A percentile compares a stretch with the other conserved stretches of the same genome.
Evolutionary conservation across 2,113 vertebrate genomes (phyloP).

Genomic region (Elachura formosa): DNA sequence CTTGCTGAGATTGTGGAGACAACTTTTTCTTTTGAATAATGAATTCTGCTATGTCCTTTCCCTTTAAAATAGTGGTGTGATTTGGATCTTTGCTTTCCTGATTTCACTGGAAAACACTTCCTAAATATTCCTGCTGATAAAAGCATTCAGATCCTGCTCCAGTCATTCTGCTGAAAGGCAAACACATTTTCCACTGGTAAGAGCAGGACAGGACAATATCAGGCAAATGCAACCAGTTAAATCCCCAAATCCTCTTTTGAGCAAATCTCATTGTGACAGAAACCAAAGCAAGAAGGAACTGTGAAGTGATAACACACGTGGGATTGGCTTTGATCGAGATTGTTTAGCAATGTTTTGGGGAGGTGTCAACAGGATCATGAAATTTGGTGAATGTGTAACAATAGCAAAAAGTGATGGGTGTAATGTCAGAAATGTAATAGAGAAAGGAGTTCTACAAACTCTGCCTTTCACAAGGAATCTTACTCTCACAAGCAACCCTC

Average conservation of each 20-base stretch:
- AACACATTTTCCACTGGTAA: not conserved
- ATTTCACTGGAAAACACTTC: not conserved
- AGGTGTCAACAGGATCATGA: not conserved
- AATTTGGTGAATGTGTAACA: not conserved
- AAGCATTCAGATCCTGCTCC: not conserved
- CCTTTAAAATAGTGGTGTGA: not conserved
- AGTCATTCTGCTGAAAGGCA: not conserved
- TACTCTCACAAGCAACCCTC: not conserved
- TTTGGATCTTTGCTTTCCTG: not conserved
- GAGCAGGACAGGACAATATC: not conserved
- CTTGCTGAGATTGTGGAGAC: not conserved
- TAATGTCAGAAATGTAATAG: not conserved
- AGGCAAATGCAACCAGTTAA: not conserved
- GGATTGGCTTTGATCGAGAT: not conserved
- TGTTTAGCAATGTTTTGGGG: not conserved
- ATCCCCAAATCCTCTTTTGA: not conserved
- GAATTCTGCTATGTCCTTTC: not conserved
- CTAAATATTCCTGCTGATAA: not conserved
- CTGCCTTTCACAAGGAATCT: constrained; percentile 26
- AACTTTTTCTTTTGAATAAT: not conserved
- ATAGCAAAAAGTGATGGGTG: not conserved
- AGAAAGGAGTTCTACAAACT: not conserved
- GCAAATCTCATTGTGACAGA: not conserved
- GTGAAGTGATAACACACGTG: not conserved
- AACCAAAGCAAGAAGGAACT: not conserved